Conservation (phyloP, 2,113 vertebrate genomes). For the Nerophis ophidion region DNA sequence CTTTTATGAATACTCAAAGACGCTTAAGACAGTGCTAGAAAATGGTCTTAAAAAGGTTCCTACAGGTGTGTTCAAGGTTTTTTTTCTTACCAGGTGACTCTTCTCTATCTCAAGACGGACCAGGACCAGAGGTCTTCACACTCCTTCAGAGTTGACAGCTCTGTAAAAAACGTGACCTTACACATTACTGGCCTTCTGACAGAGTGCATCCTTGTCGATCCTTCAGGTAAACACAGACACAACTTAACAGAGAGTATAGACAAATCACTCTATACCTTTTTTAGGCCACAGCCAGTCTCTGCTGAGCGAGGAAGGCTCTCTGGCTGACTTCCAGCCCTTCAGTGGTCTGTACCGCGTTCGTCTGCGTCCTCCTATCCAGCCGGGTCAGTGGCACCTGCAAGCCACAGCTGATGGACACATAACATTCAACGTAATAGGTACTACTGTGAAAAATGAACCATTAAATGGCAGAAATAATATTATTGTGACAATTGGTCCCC, state of each 20-base stretch:
- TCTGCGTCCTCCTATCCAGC: constrained; percentile 59
- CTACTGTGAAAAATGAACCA: constrained; percentile 6
- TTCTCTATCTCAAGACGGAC: constrained; percentile 67
- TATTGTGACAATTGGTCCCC: neutral
- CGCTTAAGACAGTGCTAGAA: no score
- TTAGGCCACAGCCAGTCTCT: constrained; percentile 64
- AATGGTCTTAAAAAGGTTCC: no score
- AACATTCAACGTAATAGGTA: constrained; percentile 76
- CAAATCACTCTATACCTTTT: neutral
- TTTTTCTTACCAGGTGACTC: constrained; percentile 70
- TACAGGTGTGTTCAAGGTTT: neutral
- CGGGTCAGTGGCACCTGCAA: constrained; percentile 73
- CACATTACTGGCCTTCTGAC: constrained; percentile 68
- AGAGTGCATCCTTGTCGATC: constrained; percentile 66
- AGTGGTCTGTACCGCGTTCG: constrained; percentile 72
- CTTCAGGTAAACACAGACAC: constrained; percentile 62
- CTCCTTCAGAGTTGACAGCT: constrained; percentile 72
- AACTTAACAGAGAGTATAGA: neutral
- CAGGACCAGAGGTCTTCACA: constrained; percentile 37
- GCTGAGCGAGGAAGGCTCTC: constrained; percentile 35
- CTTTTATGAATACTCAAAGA: no score
- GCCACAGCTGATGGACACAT: constrained; percentile 58
- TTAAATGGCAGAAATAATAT: neutral
- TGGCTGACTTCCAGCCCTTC: constrained; percentile 57
- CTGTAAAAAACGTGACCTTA: constrained; percentile 66